Percentiles rank a stretch among this genome's conserved stretches.
phyloP scores from a whole-genome alignment of 2,113 vertebrate genomes.

The Ophiodon elongatus region DNA sequence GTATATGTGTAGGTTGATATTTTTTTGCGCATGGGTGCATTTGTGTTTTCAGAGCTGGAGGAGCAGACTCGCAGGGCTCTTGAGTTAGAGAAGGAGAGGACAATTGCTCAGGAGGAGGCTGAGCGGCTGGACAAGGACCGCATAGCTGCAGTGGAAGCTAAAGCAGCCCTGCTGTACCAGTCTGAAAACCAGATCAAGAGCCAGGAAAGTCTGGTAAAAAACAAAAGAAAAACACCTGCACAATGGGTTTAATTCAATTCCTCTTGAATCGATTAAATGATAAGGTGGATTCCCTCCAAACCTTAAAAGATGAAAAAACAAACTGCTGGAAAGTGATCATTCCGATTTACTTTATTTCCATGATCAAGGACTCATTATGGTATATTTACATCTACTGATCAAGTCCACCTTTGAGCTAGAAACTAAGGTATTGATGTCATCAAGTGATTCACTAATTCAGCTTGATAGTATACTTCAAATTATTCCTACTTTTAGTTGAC shows the following conservation, averaged over 20 bases:
- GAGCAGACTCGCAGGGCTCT: constrained; percentile 93
- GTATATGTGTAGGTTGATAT: constrained; percentile 16
- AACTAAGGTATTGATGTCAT: background rate
- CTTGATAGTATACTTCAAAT: background rate
- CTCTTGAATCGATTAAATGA: background rate
- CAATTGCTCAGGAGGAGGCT: constrained; percentile 91
- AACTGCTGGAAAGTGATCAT: background rate
- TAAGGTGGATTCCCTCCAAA: background rate
- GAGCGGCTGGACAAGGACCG: constrained; percentile 93
- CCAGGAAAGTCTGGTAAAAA: constrained; percentile 92
- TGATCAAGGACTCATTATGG: background rate
- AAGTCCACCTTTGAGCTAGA: background rate
- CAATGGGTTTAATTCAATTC: background rate
- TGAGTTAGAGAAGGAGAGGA: constrained; percentile 94
- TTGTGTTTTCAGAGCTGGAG: constrained; percentile 90
- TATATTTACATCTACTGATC: constrained; percentile 18
- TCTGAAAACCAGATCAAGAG: constrained; percentile 92
- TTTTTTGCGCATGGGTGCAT: background rate
- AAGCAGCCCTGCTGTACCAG: constrained; percentile 89
- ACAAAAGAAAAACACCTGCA: background rate
- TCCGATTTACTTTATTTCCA: background rate
- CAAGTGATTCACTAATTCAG: background rate
- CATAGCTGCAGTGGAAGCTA: constrained; percentile 91
- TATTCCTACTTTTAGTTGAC: background rate
- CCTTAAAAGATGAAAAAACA: background rate